Evolutionary conservation across 2,797 vertebrate species (phyloP).

Genomic region (Monodelphis domestica): DNA sequence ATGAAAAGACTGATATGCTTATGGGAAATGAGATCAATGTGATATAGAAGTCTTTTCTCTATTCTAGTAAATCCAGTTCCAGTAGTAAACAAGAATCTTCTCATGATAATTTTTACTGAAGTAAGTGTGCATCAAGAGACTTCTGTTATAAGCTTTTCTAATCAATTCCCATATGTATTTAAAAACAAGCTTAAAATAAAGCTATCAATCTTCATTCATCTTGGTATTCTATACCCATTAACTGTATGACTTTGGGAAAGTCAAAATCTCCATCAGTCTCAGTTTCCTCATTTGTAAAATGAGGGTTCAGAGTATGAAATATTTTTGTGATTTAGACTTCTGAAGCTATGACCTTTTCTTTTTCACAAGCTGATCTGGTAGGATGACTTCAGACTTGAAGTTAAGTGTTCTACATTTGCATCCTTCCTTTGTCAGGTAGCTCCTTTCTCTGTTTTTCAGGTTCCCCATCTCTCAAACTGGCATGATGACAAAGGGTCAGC

Average conservation of each 20-base stretch:
- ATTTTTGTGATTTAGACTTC: neutral
- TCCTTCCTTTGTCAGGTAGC: neutral
- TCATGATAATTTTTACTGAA: neutral
- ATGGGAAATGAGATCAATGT: neutral
- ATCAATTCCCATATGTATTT: neutral
- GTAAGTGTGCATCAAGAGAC: neutral
- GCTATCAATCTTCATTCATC: neutral
- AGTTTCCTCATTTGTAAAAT: neutral
- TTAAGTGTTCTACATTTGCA: neutral
- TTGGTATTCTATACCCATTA: neutral
- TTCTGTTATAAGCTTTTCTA: neutral
- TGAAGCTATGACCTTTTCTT: neutral
- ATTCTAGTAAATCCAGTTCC: no score
- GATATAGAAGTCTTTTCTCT: neutral
- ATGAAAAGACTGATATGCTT: neutral
- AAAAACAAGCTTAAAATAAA: neutral
- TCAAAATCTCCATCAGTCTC: neutral
- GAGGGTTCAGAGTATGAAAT: neutral
- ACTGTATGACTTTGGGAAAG: neutral
- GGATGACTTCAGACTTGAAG: neutral
- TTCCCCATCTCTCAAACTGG: neutral
- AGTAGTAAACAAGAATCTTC: neutral
- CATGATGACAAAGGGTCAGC: conserved; percentile 33
- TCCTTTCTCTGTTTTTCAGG: neutral
- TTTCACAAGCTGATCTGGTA: neutral